phyloP scores from a whole-genome alignment of 2,113 vertebrate species.

The Gambusia holbrooki region DNA sequence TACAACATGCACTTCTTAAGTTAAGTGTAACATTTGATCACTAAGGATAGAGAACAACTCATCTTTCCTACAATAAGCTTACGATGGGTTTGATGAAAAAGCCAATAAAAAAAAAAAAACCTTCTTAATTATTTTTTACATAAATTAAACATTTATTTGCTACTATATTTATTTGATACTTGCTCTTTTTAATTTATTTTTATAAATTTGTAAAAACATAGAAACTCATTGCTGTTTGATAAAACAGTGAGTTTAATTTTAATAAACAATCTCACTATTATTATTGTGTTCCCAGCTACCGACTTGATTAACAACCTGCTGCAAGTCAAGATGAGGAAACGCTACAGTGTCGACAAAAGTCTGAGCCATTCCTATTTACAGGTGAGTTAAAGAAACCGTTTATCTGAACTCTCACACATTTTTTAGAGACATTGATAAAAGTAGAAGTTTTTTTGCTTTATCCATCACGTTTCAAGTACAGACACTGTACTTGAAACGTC shows the following conservation, averaged over 20 bases:
- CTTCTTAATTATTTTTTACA: no score
- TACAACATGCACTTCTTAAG: no score
- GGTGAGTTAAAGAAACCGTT: constrained; percentile 69
- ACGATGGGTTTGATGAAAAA: no score
- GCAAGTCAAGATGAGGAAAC: constrained; percentile 95
- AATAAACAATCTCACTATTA: background rate
- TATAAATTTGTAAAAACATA: background rate
- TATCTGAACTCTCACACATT: background rate
- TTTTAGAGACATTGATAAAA: background rate
- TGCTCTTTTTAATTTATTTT: no score
- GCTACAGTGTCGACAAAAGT: constrained; percentile 94
- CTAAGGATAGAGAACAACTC: no score
- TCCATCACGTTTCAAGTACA: background rate
- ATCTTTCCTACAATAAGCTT: no score
- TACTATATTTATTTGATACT: no score
- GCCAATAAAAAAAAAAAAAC: no score
- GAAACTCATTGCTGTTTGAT: background rate
- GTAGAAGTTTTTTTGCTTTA: background rate
- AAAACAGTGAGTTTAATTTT: background rate
- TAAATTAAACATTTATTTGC: no score
- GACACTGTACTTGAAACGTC: no score
- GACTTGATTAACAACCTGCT: constrained; percentile 95
- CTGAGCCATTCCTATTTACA: constrained; percentile 90
- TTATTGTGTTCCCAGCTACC: constrained; percentile 78
- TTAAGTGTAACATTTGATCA: no score